Percentiles rank a stretch among this genome's conserved stretches.
Evolutionary conservation across 2,797 vertebrate species (phyloP).

Genomic region (Anomalospiza imberbis): DNA sequence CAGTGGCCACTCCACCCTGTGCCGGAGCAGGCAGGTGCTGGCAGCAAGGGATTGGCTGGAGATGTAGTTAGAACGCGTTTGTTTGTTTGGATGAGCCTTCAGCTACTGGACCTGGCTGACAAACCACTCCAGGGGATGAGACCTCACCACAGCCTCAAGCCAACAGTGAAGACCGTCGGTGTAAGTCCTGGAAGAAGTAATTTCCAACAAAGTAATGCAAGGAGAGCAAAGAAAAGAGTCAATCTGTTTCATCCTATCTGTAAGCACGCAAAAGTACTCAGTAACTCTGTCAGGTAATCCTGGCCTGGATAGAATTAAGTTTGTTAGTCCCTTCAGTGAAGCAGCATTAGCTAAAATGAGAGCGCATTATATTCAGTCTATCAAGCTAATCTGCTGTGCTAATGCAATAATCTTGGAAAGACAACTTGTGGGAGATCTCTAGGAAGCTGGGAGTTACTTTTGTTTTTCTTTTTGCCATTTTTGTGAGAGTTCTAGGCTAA

Average conservation of each 20-base stretch:
- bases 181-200: background rate
- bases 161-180: fast-evolving
- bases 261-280: background rate
- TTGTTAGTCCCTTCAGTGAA: constrained; percentile 33
- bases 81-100: background rate
- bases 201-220: background rate
- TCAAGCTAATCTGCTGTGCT: constrained; percentile 16
- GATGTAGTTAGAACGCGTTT: background rate
- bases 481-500: background rate
- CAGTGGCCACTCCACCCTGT: fast-evolving
- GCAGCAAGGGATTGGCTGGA: background rate
- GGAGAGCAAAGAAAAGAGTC: background rate
- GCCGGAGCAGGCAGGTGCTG: background rate
- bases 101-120: fast-evolving
- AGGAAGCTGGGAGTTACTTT: background rate
- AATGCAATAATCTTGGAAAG: constrained; percentile 5
- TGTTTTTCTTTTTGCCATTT: background rate
- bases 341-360: constrained; percentile 24
- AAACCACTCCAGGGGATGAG: background rate
- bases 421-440: background rate
- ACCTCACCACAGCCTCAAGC: background rate
- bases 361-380: background rate
- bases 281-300: constrained; percentile 14
- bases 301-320: constrained; percentile 14
- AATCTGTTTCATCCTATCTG: background rate